Conservation (phyloP, 2,113 vertebrate species). For the Plecturocebus donacophilus region DNA sequence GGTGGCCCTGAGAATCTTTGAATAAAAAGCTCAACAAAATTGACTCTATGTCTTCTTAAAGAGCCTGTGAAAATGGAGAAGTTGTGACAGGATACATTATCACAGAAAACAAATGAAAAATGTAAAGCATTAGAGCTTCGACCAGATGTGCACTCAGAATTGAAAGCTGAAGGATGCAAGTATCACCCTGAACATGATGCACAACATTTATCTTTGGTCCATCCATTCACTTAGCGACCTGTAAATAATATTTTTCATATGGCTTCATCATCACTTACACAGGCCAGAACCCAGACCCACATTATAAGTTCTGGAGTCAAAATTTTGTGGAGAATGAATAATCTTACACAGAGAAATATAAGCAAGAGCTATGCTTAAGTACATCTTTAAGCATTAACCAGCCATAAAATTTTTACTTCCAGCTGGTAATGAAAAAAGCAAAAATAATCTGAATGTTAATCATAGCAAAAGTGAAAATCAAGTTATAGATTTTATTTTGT, state of each 20-base stretch:
- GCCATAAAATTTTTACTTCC: not conserved
- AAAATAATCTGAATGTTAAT: not conserved
- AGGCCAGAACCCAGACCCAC: conserved; percentile 62
- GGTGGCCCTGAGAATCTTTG: not conserved
- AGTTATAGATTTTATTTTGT: not conserved
- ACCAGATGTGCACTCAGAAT: not conserved
- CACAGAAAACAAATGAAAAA: conserved; percentile 18
- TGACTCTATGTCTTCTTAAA: not conserved
- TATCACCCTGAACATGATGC: conserved; percentile 37
- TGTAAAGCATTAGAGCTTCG: not conserved
- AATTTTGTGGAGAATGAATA: conserved; percentile 51
- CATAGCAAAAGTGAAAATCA: not conserved
- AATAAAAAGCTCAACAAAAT: not conserved
- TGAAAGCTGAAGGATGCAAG: conserved; percentile 56
- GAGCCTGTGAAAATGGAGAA: conserved; percentile 2
- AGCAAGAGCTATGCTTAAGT: conserved; percentile 36
- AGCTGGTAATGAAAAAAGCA: not conserved
- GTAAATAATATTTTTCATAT: conserved; percentile 69
- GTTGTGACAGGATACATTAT: not conserved
- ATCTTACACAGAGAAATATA: conserved; percentile 46
- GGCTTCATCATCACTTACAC: conserved; percentile 42
- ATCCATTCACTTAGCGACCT: conserved; percentile 53
- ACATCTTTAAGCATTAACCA: not conserved
- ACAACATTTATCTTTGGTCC: conserved; percentile 36
- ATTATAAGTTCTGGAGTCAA: conserved; percentile 58